A percentile compares a stretch with the other conserved stretches of the same genome.
Conservation (phyloP, 2,797 vertebrate genomes). For the Babyrousa celebensis region DNA sequence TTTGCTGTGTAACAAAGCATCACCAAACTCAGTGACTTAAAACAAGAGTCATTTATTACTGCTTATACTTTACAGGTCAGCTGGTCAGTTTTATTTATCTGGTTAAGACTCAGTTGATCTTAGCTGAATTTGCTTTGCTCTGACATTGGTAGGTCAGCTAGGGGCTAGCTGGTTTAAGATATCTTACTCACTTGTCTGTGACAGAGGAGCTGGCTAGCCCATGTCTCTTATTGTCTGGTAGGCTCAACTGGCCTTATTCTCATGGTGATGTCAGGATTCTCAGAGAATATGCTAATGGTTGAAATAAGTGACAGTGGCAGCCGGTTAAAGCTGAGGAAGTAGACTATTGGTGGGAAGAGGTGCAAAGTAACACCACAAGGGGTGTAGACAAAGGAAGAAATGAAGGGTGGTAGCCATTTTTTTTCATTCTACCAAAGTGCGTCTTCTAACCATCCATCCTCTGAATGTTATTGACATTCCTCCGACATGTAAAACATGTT, state of each 20-base stretch:
- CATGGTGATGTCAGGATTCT: background rate
- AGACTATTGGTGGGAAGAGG: background rate
- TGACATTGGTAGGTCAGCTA: no score
- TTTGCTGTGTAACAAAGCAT: background rate
- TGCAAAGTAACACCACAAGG: background rate
- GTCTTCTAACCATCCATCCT: background rate
- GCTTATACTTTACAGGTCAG: background rate
- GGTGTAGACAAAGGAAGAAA: background rate
- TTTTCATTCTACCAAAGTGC: background rate
- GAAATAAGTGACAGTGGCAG: background rate
- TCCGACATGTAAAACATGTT: background rate
- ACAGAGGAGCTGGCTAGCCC: background rate
- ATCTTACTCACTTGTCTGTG: background rate
- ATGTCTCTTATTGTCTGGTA: background rate
- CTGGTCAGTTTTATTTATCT: background rate
- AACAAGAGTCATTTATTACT: background rate
- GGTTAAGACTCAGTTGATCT: background rate
- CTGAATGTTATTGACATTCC: background rate
- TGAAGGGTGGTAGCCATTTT: background rate
- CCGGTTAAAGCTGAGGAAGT: background rate
- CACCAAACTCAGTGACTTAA: background rate
- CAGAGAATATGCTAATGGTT: background rate
- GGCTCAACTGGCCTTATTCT: background rate
- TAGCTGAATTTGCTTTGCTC: background rate
- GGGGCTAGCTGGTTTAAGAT: background rate